Evolutionary conservation across 2,888 invertebrate species (phyloP).

Genomic region (Scaptomyza caliginosa): DNA sequence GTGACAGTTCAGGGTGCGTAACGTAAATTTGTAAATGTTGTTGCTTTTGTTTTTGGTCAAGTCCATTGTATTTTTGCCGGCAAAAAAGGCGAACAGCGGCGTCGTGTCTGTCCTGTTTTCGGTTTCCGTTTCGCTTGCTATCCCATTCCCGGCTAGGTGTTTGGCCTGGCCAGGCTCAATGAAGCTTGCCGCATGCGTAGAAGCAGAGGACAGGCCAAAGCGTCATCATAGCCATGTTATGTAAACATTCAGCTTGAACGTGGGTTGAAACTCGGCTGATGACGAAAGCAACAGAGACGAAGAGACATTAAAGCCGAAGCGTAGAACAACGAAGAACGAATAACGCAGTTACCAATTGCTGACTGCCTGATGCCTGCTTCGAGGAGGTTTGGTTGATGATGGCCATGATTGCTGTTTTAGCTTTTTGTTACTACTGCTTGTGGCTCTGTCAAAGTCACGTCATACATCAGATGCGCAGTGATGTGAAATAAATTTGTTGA

Average conservation of each 20-base stretch:
- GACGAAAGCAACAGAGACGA: conserved; percentile 40
- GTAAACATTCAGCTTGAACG: conserved; percentile 50
- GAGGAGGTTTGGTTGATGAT: conserved; percentile 18
- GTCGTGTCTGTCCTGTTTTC: conserved; percentile 17
- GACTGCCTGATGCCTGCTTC: conserved; percentile 55
- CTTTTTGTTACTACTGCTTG: conserved; percentile 13
- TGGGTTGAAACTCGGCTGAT: conserved; percentile 8
- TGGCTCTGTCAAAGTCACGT: conserved; percentile 59
- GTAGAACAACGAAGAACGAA: not conserved
- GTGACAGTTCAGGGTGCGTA: conserved; percentile 59
- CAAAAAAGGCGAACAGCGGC: conserved; percentile 35
- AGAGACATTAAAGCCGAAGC: conserved; percentile 14
- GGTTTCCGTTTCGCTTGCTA: conserved; percentile 1
- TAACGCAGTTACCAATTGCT: conserved; percentile 44
- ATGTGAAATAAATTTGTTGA: conserved; percentile 71
- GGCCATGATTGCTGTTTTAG: conserved; percentile 18
- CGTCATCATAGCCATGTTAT: conserved; percentile 59
- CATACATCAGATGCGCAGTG: conserved; percentile 70
- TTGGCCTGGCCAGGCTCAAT: conserved; percentile 32
- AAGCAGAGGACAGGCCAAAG: conserved; percentile 16
- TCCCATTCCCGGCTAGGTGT: conserved; percentile 10
- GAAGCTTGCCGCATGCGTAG: conserved; percentile 57
- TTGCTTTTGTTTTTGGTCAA: conserved; percentile 6
- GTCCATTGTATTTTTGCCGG: conserved; percentile 50
- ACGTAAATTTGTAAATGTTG: conserved; percentile 53